These are phyloP conservation scores for Limulus polyphemus DNA, from an alignment of 2,888 invertebrate genomes.

Conservation along the genomic window DNA sequence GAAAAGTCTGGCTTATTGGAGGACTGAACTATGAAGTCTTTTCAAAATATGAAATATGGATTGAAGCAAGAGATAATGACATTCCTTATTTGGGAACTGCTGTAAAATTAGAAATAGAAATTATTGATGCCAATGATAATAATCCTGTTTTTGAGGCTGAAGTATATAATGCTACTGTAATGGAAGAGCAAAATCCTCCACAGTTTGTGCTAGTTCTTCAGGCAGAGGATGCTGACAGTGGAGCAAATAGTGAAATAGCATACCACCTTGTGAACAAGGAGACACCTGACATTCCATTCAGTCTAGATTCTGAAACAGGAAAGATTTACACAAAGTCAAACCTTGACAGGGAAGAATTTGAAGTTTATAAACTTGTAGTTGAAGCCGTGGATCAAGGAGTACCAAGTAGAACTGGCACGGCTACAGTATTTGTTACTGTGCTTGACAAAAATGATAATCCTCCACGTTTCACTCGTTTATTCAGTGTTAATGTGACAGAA, in stretches of 20 bases:
- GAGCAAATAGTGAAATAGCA: conserved; percentile 69
- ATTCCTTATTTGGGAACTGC: conserved; percentile 65
- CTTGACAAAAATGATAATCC: conserved; percentile 87
- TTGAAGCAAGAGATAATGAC: conserved; percentile 76
- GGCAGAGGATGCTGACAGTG: conserved; percentile 76
- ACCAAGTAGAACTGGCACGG: conserved; percentile 65
- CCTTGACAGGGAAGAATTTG: conserved; percentile 67
- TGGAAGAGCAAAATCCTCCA: conserved; percentile 64
- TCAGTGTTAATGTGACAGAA: conserved; percentile 88
- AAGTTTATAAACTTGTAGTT: conserved; percentile 64
- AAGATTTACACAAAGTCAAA: conserved; percentile 68
- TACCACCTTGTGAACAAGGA: conserved; percentile 43
- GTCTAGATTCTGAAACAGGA: conserved; percentile 65
- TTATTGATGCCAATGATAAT: conserved; percentile 88
- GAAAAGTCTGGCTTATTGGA: conserved; percentile 64
- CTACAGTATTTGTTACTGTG: conserved; percentile 67
- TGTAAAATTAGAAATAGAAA: conserved; percentile 66
- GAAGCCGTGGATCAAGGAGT: conserved; percentile 73
- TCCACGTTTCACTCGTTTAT: conserved; percentile 75
- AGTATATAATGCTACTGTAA: conserved; percentile 68
- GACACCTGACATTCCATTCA: conserved; percentile 54
- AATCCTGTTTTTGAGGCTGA: conserved; percentile 64
- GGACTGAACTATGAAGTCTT: conserved; percentile 75
- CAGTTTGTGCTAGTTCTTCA: conserved; percentile 57
- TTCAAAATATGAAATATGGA: conserved; percentile 76